A percentile compares a stretch with the other conserved stretches of the same genome.
These are phyloP conservation scores for Embidobia sp. DNA, from an alignment of 2,888 invertebrate species.

Conservation along the genomic window DNA sequence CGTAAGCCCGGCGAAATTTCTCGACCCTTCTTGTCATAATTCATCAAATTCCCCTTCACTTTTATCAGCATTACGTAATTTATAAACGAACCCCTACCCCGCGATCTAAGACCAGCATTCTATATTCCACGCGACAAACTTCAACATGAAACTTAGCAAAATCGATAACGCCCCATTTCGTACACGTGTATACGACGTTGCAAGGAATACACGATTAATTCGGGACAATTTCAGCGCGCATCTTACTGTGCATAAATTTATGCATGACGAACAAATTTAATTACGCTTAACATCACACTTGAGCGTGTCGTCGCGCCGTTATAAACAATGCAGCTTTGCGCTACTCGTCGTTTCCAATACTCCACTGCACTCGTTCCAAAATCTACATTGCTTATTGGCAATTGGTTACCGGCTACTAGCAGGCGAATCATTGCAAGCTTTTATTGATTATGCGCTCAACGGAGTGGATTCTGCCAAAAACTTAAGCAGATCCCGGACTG, in stretches of 20 bases:
- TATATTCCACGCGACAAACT: conserved; percentile 64
- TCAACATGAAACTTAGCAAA: conserved; percentile 59
- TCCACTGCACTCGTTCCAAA: too few species aligned
- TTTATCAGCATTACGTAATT: conserved; percentile 64
- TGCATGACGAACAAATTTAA: conserved; percentile 48
- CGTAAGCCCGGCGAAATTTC: conserved; percentile 49
- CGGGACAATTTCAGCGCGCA: conserved; percentile 49
- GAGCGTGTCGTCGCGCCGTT: conserved; percentile 29
- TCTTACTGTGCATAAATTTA: conserved; percentile 52
- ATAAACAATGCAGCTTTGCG: conserved; percentile 24
- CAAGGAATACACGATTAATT: conserved; percentile 59
- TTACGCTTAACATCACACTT: conserved; percentile 38
- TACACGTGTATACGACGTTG: conserved; percentile 51
- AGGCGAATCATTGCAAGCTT: too few species aligned
- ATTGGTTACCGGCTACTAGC: too few species aligned
- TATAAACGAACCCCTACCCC: conserved; percentile 51
- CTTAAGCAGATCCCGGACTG: too few species aligned
- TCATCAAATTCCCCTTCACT: conserved; percentile 64
- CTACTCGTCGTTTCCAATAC: conserved; percentile 32
- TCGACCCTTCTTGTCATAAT: conserved; percentile 63
- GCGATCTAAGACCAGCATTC: conserved; percentile 57
- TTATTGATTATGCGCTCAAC: too few species aligned
- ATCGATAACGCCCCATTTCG: conserved; percentile 59
- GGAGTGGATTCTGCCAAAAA: too few species aligned
- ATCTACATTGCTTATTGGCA: too few species aligned